Evolutionary conservation across 2,113 vertebrate genomes (phyloP).

Genomic region (Zosterops borbonicus): DNA sequence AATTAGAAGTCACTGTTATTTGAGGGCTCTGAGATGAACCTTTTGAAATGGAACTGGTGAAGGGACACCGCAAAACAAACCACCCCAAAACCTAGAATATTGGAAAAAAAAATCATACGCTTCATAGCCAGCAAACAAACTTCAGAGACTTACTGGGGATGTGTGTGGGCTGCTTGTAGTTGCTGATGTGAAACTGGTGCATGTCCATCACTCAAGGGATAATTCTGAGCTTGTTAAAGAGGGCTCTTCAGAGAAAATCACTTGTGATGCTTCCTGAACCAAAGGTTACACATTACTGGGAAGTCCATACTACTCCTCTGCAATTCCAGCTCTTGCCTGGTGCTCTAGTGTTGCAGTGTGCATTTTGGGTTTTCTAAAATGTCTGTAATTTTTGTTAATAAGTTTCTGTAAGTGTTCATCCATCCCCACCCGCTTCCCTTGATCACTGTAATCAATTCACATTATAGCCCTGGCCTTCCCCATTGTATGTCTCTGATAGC

Average conservation of each 20-base stretch:
- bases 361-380: no score
- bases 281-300: neutral
- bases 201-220: rapidly evolving
- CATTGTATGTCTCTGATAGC: no score
- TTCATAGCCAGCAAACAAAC: neutral
- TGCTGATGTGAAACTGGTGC: rapidly evolving
- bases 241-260: rapidly evolving
- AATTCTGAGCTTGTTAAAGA: neutral
- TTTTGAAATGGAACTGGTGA: neutral
- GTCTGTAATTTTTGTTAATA: no score
- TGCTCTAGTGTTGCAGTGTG: neutral
- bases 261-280: rapidly evolving
- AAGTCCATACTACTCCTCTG: neutral
- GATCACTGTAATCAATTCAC: no score
- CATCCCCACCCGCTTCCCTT: no score
- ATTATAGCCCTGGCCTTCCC: no score
- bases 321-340: neutral
- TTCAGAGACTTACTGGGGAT: neutral
- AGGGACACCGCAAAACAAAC: neutral
- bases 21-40: neutral
- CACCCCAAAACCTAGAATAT: neutral
- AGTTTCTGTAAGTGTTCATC: no score
- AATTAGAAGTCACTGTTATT: neutral
- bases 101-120: neutral
- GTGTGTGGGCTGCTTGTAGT: neutral